Evolutionary conservation across 2,888 invertebrate species (phyloP), one percentile per base, ranked within the genome.

Genomic region (Rhingia campestris): DNA sequence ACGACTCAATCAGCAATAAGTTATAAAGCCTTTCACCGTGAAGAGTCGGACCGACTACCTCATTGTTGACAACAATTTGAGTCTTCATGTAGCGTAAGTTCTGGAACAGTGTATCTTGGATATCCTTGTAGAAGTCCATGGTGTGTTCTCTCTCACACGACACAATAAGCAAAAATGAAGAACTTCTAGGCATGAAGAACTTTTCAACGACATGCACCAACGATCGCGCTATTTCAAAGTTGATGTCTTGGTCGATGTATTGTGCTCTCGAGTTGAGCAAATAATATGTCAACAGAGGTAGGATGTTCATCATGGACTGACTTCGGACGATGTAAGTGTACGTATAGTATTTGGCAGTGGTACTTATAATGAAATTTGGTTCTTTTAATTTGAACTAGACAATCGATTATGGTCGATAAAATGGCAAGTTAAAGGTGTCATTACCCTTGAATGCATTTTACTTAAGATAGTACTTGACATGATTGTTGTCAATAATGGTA

Each of bases 1-100:
- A 88, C 0, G 89, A 89, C 61, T 90, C 90, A 1, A 88, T 86
- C 49, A 89, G 56, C 7, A 88, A 53, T 1, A 87, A 77, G 63
- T 87, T 88, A 45, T 84, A 87, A 35, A 88, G 76, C 5, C 86
- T 81, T 14, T 64, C 51, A 0, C 51, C 56, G 4, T 22, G 10
- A 6, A 6, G 9, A 30, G 7, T 41, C 7, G 32, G 32, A 30
- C 37, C 22, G 0, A 22, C 0, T 2, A 39, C 74, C 7, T 67
- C 73, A 22, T 81, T 53, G 30, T 88, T 87, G 4, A 80, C 80
- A 1, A 89, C 80, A 63, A 89, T 61, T 72, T 89, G 87, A 0
- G 88, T 85, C 9, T 69, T 87, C 66, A 88, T 88, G 5, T 86
- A 77, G 47, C 87, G 86, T 64, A 87, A 86, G 58, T 86, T 87